Conservation (phyloP, 2,113 vertebrate species). For the Antechinus stuartii region DNA sequence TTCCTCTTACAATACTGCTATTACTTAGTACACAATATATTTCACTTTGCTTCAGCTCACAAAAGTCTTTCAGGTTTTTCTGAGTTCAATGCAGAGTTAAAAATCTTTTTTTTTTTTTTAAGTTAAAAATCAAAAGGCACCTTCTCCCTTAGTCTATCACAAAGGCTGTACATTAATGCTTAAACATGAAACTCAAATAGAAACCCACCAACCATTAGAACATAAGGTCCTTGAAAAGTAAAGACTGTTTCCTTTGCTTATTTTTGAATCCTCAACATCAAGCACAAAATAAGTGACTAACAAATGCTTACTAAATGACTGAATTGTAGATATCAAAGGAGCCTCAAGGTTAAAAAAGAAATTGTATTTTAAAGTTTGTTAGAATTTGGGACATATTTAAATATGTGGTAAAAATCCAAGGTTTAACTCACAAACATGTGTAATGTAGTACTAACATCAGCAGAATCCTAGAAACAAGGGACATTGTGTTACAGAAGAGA, state of each 20-base stretch:
- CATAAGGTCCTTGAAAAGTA: not conserved
- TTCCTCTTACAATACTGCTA: too few relatives aligned
- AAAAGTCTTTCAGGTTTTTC: too few relatives aligned
- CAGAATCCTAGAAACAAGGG: not conserved
- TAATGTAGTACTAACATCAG: not conserved
- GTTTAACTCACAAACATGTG: not conserved
- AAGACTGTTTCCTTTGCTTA: not conserved
- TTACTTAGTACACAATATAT: too few relatives aligned
- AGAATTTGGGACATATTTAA: not conserved
- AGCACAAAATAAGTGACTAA: not conserved
- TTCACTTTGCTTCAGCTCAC: too few relatives aligned
- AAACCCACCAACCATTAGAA: not conserved
- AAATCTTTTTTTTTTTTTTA: not conserved
- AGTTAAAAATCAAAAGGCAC: conserved; percentile 21
- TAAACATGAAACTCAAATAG: not conserved
- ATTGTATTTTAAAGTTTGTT: not conserved
- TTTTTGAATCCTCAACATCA: not conserved
- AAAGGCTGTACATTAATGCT: not conserved
- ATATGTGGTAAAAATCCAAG: not conserved
- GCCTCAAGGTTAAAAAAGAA: not conserved
- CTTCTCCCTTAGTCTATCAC: not conserved
- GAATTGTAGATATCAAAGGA: not conserved
- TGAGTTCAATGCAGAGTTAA: not conserved
- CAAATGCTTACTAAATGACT: not conserved
- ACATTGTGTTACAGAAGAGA: not conserved